Evolutionary conservation across 1,140 invertebrate species (phyloP).

Genomic region (Drosophila baimaii): DNA sequence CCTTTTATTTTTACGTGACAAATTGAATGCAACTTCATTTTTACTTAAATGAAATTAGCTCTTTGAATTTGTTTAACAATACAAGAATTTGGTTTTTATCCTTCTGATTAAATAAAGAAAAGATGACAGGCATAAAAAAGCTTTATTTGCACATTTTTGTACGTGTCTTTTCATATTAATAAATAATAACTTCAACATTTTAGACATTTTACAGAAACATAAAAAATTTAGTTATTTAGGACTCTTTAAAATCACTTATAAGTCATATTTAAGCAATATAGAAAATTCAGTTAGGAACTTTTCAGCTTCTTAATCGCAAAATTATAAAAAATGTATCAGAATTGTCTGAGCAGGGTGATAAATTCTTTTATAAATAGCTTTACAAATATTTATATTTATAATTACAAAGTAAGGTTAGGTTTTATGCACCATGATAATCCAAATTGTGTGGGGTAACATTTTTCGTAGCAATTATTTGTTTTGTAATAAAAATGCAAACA

Average conservation of each 20-base stretch:
- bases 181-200: not conserved
- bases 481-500: constrained; percentile 3
- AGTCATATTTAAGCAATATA: not conserved
- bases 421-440: too few species aligned
- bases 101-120: not conserved
- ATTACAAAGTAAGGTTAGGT: too few species aligned
- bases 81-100: not conserved
- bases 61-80: not conserved
- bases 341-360: not conserved
- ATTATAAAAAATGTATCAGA: not conserved
- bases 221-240: not conserved
- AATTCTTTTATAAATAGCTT: not conserved
- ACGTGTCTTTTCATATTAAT: not conserved
- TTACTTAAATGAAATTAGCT: not conserved
- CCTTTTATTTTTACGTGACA: not conserved
- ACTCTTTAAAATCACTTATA: not conserved
- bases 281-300: not conserved
- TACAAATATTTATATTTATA: not conserved
- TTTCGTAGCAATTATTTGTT: not conserved
- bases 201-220: not conserved
- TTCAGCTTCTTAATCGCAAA: too few species aligned
- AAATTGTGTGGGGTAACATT: constrained; percentile 2
- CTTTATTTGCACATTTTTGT: not conserved
- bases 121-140: not conserved
- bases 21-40: not conserved